These are phyloP conservation scores for Uria aalge DNA, from an alignment of 2,113 vertebrate species.

Conservation along the genomic window DNA sequence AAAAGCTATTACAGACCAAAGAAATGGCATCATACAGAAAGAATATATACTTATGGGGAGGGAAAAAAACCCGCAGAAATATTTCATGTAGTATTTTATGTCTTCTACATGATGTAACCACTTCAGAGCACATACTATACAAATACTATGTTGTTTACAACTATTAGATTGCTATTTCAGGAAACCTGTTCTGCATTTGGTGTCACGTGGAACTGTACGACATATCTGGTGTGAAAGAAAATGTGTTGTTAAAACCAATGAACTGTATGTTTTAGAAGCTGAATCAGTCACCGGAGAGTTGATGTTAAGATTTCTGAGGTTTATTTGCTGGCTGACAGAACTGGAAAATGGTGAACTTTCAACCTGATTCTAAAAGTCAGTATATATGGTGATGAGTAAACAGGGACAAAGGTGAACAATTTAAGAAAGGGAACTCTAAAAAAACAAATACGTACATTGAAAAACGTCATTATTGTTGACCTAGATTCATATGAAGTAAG, in stretches of 20 bases:
- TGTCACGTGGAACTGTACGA: not conserved
- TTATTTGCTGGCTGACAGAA: slow-evolving; percentile 17
- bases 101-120: not conserved
- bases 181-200: not conserved
- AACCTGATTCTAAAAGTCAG: not conserved
- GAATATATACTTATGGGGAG: not conserved
- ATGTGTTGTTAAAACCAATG: slow-evolving; percentile 3
- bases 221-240: slow-evolving; percentile 22
- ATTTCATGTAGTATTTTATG: not conserved
- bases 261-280: not conserved
- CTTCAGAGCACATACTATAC: not conserved
- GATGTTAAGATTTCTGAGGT: not conserved
- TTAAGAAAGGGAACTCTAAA: not conserved
- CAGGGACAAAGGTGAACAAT: not conserved
- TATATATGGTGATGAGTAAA: not conserved
- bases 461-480: not conserved
- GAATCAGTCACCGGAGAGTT: not conserved
- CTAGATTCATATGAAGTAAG: not conserved
- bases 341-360: slow-evolving; percentile 26
- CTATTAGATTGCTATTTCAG: not conserved
- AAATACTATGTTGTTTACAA: not conserved
- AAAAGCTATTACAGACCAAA: not conserved
- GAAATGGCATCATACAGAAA: not conserved
- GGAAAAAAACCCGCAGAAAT: not conserved
- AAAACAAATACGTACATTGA: not conserved